Conservation (phyloP, 2,797 vertebrate species). For the Cephalopachus bancanus region DNA sequence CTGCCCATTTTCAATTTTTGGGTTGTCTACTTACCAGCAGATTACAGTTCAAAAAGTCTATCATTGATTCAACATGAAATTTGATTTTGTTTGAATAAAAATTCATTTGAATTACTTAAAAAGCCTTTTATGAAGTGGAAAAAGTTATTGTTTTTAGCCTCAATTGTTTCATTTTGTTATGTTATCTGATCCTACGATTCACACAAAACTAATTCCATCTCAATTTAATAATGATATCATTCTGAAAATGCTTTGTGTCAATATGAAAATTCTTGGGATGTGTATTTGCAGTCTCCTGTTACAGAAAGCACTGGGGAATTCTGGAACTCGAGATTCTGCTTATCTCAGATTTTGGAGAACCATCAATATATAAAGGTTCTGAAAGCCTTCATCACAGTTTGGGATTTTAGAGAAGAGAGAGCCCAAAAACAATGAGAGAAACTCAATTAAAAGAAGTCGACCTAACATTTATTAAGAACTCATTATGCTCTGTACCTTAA, state of each 20-base stretch:
- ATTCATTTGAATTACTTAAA: constrained; percentile 61
- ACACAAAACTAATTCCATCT: constrained; percentile 58
- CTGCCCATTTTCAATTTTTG: constrained; percentile 67
- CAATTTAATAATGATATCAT: constrained; percentile 41
- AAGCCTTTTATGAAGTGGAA: constrained; percentile 34
- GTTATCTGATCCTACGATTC: constrained; percentile 44
- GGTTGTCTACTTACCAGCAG: constrained; percentile 68
- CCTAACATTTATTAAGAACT: background rate
- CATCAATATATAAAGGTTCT: background rate
- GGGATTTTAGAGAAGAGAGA: background rate
- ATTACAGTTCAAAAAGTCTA: constrained; percentile 54
- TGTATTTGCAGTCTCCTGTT: background rate
- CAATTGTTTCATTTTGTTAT: background rate
- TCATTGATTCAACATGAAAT: constrained; percentile 69
- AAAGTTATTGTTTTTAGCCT: constrained; percentile 37
- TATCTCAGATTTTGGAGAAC: background rate
- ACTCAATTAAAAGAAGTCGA: background rate
- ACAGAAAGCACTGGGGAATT: background rate
- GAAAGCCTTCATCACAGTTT: background rate
- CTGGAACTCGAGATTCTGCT: background rate
- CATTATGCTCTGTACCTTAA: background rate
- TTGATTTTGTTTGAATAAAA: constrained; percentile 59
- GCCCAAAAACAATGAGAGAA: background rate
- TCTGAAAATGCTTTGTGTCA: constrained; percentile 39
- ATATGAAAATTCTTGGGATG: background rate